Conservation (phyloP, 1,140 invertebrate genomes). For the Lithobius niger region DNA sequence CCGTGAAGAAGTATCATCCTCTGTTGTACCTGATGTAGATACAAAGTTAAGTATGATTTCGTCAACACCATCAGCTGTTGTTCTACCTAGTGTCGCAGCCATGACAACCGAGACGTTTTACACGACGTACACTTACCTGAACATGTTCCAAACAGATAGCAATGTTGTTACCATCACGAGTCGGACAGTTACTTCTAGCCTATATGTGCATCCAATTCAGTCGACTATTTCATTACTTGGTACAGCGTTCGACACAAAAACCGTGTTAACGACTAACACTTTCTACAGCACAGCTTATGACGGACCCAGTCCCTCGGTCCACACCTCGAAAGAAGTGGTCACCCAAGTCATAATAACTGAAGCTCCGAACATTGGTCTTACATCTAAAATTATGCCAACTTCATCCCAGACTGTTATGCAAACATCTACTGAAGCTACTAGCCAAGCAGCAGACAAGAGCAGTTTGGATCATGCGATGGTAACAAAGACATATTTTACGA, state of each 20-base stretch:
- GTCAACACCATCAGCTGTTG: no score
- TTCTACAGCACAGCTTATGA: conserved; percentile 17
- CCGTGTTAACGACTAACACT: conserved; percentile 48
- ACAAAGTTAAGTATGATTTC: no score
- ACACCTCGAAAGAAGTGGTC: conserved; percentile 43
- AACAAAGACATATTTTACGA: conserved; percentile 74
- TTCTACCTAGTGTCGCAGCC: no score
- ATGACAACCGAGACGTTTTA: conserved; percentile 46
- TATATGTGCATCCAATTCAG: conserved; percentile 47
- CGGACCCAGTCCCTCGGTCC: conserved; percentile 30
- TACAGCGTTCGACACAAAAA: conserved; percentile 47
- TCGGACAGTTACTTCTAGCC: conserved; percentile 50
- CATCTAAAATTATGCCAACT: conserved; percentile 33
- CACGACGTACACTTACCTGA: conserved; percentile 55
- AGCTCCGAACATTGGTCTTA: conserved; percentile 19
- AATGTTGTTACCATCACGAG: conserved; percentile 48
- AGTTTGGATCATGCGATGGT: conserved; percentile 36
- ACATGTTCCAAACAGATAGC: conserved; percentile 46
- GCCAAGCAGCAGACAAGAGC: not conserved
- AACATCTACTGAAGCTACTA: not conserved
- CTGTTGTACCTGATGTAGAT: conserved; percentile 53
- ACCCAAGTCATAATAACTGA: conserved; percentile 44
- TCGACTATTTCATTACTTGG: conserved; percentile 35
- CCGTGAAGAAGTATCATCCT: conserved; percentile 44
- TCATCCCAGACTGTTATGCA: not conserved